These are phyloP conservation scores for Anser cygnoides DNA, from an alignment of 2,113 vertebrate genomes.

Conservation along the genomic window DNA sequence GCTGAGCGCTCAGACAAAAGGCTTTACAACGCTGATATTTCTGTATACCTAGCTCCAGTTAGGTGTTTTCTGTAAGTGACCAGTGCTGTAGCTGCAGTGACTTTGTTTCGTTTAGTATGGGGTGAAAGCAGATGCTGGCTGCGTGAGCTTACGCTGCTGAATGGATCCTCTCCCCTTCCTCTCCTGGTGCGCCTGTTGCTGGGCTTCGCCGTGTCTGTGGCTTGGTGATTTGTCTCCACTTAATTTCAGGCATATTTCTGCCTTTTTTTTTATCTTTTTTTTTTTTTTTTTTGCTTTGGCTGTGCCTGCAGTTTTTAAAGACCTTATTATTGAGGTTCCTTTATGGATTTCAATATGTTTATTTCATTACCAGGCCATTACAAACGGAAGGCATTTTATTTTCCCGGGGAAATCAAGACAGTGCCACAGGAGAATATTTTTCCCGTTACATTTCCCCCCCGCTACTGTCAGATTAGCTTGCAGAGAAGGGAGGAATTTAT, in stretches of 20 bases:
- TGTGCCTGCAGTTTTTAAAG: constrained; percentile 19
- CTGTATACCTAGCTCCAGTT: not conserved
- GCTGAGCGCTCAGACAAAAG: not conserved
- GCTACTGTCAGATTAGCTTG: constrained; percentile 29
- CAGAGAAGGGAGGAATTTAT: constrained; percentile 34
- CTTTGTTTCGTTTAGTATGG: not conserved
- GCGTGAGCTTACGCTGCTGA: not conserved
- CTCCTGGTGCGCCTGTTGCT: not conserved
- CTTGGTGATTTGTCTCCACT: not conserved
- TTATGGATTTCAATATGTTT: constrained; percentile 32
- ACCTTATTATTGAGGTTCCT: constrained; percentile 26
- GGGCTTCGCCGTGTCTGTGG: not conserved
- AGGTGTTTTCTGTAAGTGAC: not conserved
- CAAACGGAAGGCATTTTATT: constrained; percentile 46
- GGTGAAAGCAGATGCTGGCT: not conserved
- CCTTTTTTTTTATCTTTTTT: not conserved
- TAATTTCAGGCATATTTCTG: constrained; percentile 21
- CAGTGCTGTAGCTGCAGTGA: not conserved
- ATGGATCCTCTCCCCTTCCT: not conserved
- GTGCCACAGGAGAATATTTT: constrained; percentile 41
- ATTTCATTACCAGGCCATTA: constrained; percentile 39
- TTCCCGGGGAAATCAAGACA: not conserved
- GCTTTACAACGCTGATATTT: not conserved
- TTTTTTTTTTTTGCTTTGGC: not conserved
- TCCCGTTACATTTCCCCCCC: not conserved